A percentile compares a stretch with the other conserved stretches of the same genome.
Conservation (phyloP, 2,888 invertebrate species). For the Therioaphis trifolii region DNA sequence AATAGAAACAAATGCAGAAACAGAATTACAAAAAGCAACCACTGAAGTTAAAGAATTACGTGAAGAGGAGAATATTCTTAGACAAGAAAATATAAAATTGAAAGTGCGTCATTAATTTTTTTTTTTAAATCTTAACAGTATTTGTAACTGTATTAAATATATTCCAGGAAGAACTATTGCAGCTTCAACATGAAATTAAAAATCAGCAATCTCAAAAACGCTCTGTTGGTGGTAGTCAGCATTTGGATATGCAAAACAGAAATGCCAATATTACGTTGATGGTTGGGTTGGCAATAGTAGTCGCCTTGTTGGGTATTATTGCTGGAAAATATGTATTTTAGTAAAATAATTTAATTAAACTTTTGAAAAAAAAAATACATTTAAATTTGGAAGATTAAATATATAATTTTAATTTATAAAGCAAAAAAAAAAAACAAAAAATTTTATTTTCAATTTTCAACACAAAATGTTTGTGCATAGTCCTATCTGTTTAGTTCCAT, state of each 20-base stretch:
- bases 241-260: conserved; percentile 65
- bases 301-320: conserved; percentile 80
- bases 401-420: conserved; percentile 57
- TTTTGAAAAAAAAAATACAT: conserved; percentile 37
- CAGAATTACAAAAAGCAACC: conserved; percentile 77
- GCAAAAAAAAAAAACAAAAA: conserved; percentile 34
- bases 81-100: conserved; percentile 86
- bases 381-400: conserved; percentile 35
- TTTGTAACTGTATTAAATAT: conserved; percentile 5
- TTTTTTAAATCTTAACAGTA: conserved; percentile 20
- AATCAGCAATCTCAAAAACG: conserved; percentile 50
- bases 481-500: conserved; percentile 54
- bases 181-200: conserved; percentile 70
- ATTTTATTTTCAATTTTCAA: conserved; percentile 45
- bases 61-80: conserved; percentile 82
- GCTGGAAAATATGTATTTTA: conserved; percentile 84
- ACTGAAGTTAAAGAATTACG: conserved; percentile 82
- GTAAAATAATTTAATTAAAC: conserved; percentile 46
- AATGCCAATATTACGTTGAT: conserved; percentile 73
- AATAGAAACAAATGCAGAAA: conserved; percentile 68
- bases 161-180: conserved; percentile 75
- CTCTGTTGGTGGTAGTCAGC: conserved; percentile 54
- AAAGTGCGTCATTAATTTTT: conserved; percentile 72
- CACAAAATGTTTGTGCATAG: conserved; percentile 52
- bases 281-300: conserved; percentile 76